A percentile compares a stretch with the other conserved stretches of the same genome.
Evolutionary conservation across 2,113 vertebrate genomes (phyloP).

Genomic region (Elanus axillaris): DNA sequence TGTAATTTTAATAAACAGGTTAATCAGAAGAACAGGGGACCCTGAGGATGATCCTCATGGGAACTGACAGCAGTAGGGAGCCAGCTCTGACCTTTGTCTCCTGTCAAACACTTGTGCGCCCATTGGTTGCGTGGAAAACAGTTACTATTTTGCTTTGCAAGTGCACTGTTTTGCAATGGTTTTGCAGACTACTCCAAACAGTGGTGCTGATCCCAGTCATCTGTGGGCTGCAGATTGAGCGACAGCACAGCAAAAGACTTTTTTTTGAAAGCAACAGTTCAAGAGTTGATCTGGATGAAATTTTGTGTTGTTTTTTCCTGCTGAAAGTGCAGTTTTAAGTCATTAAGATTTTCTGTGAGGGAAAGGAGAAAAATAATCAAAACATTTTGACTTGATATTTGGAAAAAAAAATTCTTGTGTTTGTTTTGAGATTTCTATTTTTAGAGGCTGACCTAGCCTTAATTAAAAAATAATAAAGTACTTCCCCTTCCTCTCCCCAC

Average conservation of each 20-base stretch:
- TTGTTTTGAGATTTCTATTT: conserved; percentile 31
- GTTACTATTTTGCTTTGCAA: neutral
- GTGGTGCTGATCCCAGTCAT: neutral
- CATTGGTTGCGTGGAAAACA: neutral
- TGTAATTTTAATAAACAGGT: neutral
- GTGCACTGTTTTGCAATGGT: neutral
- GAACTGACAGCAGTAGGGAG: neutral
- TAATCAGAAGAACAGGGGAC: neutral
- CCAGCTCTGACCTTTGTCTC: neutral
- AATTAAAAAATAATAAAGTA: conserved; percentile 44
- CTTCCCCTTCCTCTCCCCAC: conserved; percentile 7
- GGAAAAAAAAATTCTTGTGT: neutral
- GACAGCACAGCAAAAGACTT: neutral
- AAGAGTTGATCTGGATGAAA: neutral
- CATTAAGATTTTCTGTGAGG: neutral
- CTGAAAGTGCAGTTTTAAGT: neutral
- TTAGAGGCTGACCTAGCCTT: neutral
- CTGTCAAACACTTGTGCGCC: neutral
- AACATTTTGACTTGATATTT: neutral
- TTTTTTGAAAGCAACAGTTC: neutral
- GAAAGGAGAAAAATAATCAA: neutral
- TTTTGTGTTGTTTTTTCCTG: neutral
- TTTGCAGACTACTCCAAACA: neutral
- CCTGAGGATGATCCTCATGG: neutral
- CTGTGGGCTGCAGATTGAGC: neutral